Conservation (phyloP, 2,888 invertebrate species). For the Perizoma flavofasciatum region DNA sequence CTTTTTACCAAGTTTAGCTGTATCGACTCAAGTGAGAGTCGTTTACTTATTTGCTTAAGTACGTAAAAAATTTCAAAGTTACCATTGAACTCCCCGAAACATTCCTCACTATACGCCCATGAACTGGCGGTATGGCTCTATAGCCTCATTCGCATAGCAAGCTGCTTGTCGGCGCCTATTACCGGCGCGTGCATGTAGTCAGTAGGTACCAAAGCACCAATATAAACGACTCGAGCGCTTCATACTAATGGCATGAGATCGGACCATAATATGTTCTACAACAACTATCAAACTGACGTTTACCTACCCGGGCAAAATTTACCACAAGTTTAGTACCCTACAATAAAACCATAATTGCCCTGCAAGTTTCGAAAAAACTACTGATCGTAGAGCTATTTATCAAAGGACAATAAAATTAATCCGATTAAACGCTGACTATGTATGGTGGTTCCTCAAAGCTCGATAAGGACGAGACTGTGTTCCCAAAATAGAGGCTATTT, state of each 20-base stretch:
- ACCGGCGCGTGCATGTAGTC: background rate
- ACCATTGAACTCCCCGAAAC: slow-evolving; percentile 23
- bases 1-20: background rate
- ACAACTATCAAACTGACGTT: no score
- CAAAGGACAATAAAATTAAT: no score
- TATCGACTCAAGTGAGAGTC: background rate
- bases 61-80: slow-evolving; percentile 16
- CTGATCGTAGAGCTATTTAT: no score
- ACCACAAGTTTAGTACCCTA: no score
- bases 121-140: slow-evolving; percentile 24
- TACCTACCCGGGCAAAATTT: no score
- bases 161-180: background rate
- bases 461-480: slow-evolving; percentile 67
- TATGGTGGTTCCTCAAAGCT: slow-evolving; percentile 45
- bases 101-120: slow-evolving; percentile 24
- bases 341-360: no score
- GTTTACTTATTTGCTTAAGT: background rate
- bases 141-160: slow-evolving; percentile 14
- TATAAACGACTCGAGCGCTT: no score
- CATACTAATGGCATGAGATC: no score
- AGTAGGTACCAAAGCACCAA: no score
- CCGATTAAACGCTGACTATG: slow-evolving; percentile 20
- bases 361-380: no score
- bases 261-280: no score
- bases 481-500: slow-evolving; percentile 76